Conservation (phyloP, 2,797 vertebrate species). For the Mus spretus region DNA sequence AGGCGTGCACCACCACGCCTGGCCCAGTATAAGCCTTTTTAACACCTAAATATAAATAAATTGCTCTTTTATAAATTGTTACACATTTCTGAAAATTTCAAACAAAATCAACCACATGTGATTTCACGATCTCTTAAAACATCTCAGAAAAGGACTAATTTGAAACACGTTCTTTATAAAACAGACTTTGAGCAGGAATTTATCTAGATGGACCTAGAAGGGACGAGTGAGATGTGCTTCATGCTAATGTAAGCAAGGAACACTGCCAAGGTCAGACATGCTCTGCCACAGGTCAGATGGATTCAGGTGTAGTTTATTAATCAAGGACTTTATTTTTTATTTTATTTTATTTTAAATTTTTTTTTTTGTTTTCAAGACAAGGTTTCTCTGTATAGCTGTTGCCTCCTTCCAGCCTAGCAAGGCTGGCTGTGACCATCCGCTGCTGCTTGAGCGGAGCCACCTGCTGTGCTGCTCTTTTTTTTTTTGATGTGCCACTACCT, state of each 20-base stretch:
- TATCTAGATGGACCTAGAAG: neutral
- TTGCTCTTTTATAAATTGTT: neutral
- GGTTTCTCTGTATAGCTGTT: no score
- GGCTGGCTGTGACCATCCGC: no score
- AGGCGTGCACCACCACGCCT: no score
- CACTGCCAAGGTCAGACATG: neutral
- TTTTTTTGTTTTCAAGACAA: no score
- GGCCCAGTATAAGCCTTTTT: neutral
- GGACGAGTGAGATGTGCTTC: neutral
- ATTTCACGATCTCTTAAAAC: conserved; percentile 21
- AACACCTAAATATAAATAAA: conserved; percentile 24
- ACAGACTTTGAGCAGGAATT: neutral
- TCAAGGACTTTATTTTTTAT: neutral
- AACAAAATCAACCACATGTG: neutral
- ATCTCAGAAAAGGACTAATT: neutral
- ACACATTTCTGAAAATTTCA: conserved; percentile 51
- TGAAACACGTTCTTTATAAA: conserved; percentile 34
- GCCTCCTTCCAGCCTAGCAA: no score
- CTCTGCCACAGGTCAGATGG: neutral
- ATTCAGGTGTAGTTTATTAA: neutral
- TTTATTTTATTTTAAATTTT: no score
- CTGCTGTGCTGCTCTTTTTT: no score
- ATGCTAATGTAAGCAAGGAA: neutral
- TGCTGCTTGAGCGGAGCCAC: no score
- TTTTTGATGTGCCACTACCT: no score